Percentiles rank a stretch among this genome's conserved stretches.
phyloP scores from a whole-genome alignment of 2,797 vertebrate genomes.

The Tokudaia muenninki region DNA sequence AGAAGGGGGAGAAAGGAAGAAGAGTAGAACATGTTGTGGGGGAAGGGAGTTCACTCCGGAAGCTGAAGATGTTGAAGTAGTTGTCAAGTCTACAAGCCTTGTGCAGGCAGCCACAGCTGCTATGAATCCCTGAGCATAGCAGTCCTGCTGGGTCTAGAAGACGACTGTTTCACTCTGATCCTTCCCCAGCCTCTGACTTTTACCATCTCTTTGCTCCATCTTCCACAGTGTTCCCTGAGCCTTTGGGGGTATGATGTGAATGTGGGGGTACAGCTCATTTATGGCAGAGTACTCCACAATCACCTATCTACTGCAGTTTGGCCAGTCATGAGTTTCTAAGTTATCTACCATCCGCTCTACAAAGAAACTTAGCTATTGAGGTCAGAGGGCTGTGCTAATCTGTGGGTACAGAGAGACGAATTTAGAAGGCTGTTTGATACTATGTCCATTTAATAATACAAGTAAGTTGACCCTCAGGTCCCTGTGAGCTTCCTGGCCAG shows the following conservation, averaged over 20 bases:
- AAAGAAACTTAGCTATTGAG: background rate
- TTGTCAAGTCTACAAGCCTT: background rate
- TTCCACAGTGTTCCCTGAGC: background rate
- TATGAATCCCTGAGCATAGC: too few species aligned
- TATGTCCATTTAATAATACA: background rate
- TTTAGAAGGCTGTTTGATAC: background rate
- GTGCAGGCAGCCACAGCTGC: background rate
- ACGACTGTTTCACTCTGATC: background rate
- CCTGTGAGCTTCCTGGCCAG: background rate
- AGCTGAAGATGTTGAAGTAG: background rate
- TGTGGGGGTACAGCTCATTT: background rate
- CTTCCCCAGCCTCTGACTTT: background rate
- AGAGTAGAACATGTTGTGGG: background rate
- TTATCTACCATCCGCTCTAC: background rate
- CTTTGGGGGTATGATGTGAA: background rate
- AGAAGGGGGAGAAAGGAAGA: background rate
- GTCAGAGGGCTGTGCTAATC: background rate
- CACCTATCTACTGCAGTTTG: too few species aligned
- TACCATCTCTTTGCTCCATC: background rate
- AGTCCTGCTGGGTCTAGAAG: background rate
- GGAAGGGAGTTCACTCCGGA: background rate
- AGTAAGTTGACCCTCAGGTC: background rate
- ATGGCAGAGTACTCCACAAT: background rate
- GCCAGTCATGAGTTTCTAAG: background rate
- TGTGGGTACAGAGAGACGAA: background rate